A percentile compares a stretch with the other conserved stretches of the same genome.
Conservation (phyloP, 2,888 invertebrate genomes). For the Scaptomyza flava region DNA sequence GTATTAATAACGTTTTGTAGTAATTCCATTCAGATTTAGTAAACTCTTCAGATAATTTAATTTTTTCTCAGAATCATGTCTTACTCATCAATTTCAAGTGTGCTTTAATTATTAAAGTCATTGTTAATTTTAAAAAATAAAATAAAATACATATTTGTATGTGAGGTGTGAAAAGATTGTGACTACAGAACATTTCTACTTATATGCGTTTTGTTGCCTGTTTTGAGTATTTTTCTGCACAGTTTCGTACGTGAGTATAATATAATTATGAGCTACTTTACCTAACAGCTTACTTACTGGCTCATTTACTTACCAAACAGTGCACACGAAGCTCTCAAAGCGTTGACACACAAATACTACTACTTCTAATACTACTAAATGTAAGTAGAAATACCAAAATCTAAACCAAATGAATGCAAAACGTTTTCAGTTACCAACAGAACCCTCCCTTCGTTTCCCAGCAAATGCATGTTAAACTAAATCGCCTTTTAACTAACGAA, state of each 20-base stretch:
- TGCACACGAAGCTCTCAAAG: constrained; percentile 43
- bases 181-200: constrained; percentile 7
- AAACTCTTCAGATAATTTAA: background rate
- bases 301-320: constrained; percentile 44
- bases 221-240: constrained; percentile 65
- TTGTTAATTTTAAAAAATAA: background rate
- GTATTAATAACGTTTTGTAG: too few species aligned
- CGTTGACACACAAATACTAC: constrained; percentile 44
- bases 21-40: too few species aligned
- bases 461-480: constrained; percentile 51
- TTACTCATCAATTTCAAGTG: background rate
- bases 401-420: constrained; percentile 19
- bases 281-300: constrained; percentile 64
- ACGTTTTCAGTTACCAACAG: constrained; percentile 29
- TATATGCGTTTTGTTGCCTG: constrained; percentile 36
- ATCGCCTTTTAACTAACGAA: constrained; percentile 70
- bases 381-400: constrained; percentile 15
- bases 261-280: constrained; percentile 78
- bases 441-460: constrained; percentile 4
- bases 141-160: constrained; percentile 28
- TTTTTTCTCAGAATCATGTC: background rate
- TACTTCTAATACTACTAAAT: constrained; percentile 6
- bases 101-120: background rate
- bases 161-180: background rate
- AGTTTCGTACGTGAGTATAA: constrained; percentile 75